Evolutionary conservation across 2,888 invertebrate genomes (phyloP), one percentile per base, ranked within the genome.

Genomic region (Mythimna impura): DNA sequence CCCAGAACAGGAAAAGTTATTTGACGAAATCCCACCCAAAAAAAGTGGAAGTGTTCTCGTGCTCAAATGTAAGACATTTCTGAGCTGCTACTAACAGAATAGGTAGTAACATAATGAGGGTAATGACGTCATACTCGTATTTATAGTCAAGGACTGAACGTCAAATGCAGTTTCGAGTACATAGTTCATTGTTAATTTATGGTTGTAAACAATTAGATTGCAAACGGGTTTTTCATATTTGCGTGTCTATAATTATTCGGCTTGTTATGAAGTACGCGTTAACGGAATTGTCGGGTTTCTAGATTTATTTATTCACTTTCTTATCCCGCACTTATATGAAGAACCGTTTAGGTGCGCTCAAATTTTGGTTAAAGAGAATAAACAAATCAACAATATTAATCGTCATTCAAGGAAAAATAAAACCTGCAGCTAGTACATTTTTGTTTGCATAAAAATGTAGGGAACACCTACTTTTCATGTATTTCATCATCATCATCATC

Each of bases 171-270:
- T 34, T 54, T 55, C 40, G 22, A 80, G 66, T 64, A 20, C 61
- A 50, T 36, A 62, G 80, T 73, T 66, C 57, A 62, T 52, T 52
- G 30, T 72, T 61, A 43, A 62, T 66, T 14, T 20, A 73, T 40
- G 58, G 64, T 57, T 65, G 17, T 40, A 52, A 62, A 10, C 57
- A 58, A 67, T 52, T 79, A 17, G 4, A 6, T 14, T 55, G 0
- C 9, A 20, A 58, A 25, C n/a, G 2, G 12, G 40, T 61, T 80
- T 80, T 40, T 36, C 61, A 50, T 58, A 62, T 9, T 68, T 63
- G 81, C 81, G 76, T 78, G 78, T n/a, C 25, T 62, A 54, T 80
- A 80, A 80, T 77, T 80, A 40, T 54, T 34, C 40, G 12, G 52
- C n/a, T 54, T 58, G 61, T 66, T 69, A 54, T 22, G 54, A 79